phyloP scores from a whole-genome alignment of 1,140 invertebrate genomes.

The Drosophila orosa region DNA sequence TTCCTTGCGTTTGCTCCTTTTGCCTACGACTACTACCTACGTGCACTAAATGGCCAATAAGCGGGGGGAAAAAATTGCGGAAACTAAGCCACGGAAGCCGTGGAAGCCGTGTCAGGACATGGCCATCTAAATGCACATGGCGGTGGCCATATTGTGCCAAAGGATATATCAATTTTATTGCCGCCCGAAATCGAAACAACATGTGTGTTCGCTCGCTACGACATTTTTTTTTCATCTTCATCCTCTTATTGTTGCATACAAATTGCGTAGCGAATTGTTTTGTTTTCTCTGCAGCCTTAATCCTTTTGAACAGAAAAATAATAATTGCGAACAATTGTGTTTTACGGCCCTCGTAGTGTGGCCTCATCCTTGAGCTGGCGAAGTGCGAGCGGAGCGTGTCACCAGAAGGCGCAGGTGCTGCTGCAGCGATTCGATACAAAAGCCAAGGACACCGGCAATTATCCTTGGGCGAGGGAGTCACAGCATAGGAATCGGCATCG shows the following conservation, averaged over 20 bases:
- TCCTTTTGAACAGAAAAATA: slow-evolving; percentile 56
- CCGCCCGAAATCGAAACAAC: slow-evolving; percentile 62
- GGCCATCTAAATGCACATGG: slow-evolving; percentile 55
- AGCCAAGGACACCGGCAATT: slow-evolving; percentile 56
- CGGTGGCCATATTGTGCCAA: slow-evolving; percentile 63
- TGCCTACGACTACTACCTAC: slow-evolving; percentile 47
- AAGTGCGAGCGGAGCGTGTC: slow-evolving; percentile 50
- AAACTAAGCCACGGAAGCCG: slow-evolving; percentile 67
- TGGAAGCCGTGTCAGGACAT: slow-evolving; percentile 45
- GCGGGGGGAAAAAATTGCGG: slow-evolving; percentile 46
- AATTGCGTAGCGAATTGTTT: slow-evolving; percentile 76
- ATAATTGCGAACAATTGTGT: slow-evolving; percentile 71
- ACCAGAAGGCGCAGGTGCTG: slow-evolving; percentile 34
- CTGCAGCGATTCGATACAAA: slow-evolving; percentile 13
- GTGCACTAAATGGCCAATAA: slow-evolving; percentile 81
- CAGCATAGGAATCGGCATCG: background rate
- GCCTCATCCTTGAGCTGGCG: slow-evolving; percentile 22
- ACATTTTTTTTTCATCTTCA: background rate
- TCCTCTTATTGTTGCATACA: slow-evolving; percentile 61
- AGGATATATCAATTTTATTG: slow-evolving; percentile 83
- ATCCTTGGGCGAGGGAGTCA: slow-evolving; percentile 61
- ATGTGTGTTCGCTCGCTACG: slow-evolving; percentile 46
- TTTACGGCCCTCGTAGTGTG: slow-evolving; percentile 52
- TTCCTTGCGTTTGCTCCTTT: slow-evolving; percentile 55
- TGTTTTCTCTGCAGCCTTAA: slow-evolving; percentile 46